These are phyloP conservation scores for Sitta carolinensis DNA, from an alignment of 2,797 vertebrate species.

Conservation along the genomic window DNA sequence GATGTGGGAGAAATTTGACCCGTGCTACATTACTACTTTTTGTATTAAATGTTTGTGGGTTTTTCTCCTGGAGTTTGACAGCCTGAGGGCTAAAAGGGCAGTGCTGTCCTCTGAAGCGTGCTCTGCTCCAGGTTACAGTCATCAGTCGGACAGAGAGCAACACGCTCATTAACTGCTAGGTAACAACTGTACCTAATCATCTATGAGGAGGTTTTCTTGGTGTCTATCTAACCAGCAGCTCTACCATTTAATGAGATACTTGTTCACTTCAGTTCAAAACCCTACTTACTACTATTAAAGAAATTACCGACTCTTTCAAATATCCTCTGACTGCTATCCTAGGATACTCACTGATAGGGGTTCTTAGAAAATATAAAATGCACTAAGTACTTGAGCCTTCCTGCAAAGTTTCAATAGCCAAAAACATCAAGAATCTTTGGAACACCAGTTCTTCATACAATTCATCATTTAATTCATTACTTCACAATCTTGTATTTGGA, in stretches of 20 bases:
- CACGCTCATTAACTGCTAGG: not conserved
- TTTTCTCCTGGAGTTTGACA: not conserved
- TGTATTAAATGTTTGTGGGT: not conserved
- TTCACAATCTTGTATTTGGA: not conserved
- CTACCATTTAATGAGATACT: not conserved
- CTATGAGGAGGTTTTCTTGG: not conserved
- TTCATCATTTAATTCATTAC: not conserved
- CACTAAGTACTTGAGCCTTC: not conserved
- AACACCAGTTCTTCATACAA: not conserved
- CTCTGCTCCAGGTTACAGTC: not conserved
- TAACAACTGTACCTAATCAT: not conserved
- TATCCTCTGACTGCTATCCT: not conserved
- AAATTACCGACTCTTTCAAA: not conserved
- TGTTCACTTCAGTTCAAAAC: not conserved
- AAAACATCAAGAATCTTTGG: not conserved
- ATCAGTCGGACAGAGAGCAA: not conserved
- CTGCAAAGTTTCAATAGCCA: not conserved
- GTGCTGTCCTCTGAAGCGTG: fast-evolving
- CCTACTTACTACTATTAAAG: not conserved
- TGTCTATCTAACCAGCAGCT: not conserved
- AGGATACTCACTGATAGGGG: not conserved
- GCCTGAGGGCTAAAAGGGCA: not conserved
- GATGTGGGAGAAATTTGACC: not conserved
- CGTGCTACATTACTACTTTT: not conserved
- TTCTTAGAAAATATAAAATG: not conserved